phyloP scores from a whole-genome alignment of 2,888 invertebrate species.

The Suillia variegata region DNA sequence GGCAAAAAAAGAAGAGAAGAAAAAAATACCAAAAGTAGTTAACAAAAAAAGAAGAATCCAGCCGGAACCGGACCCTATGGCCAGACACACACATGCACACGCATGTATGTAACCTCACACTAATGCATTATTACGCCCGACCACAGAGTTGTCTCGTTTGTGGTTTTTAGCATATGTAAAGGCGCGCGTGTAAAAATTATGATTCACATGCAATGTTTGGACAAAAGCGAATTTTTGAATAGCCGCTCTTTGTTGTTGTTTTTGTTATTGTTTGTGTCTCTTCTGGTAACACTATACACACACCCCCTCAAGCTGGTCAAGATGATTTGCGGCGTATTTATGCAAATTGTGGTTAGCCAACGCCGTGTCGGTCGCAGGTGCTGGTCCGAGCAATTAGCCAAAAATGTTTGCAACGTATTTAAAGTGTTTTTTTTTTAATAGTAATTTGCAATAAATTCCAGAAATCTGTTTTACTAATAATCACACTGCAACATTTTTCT shows the following conservation, averaged over 20 bases:
- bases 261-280: neutral
- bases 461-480: too few species aligned
- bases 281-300: too few species aligned
- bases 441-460: too few species aligned
- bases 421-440: too few species aligned
- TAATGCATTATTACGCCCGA: neutral
- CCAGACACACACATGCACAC: neutral
- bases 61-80: neutral
- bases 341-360: slow-evolving; percentile 47
- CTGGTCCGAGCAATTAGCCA: neutral
- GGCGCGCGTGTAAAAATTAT: slow-evolving; percentile 16
- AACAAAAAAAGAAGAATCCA: neutral
- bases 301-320: neutral
- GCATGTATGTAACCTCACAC: neutral
- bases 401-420: too few species aligned
- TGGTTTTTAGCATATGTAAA: slow-evolving; percentile 20
- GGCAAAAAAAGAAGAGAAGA: neutral
- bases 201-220: neutral
- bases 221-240: neutral
- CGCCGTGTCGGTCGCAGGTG: slow-evolving; percentile 9
- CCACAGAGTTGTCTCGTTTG: slow-evolving; percentile 24
- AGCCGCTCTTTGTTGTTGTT: neutral
- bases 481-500: too few species aligned
- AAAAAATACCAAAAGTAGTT: neutral
- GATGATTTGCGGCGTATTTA: slow-evolving; percentile 55